Conservation (phyloP, 1,140 invertebrate genomes). For the Neoseiulus cucumeris region DNA sequence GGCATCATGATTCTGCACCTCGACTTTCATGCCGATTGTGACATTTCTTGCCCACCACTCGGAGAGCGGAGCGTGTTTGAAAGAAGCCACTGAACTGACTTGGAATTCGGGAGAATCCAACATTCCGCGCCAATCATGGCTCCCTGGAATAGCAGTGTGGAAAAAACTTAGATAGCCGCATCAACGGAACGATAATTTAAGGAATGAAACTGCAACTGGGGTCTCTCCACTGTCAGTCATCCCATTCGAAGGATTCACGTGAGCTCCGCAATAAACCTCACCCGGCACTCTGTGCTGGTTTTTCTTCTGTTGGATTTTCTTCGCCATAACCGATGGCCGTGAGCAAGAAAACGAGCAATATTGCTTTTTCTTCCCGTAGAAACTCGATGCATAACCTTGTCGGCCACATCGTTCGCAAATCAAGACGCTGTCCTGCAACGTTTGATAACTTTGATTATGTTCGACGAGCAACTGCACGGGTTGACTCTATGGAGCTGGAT, state of each 20-base stretch:
- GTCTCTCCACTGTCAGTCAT: not conserved
- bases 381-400: slow-evolving; percentile 68
- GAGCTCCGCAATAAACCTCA: no score
- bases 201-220: not conserved
- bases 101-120: not conserved
- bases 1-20: slow-evolving; percentile 67
- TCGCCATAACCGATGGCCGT: slow-evolving; percentile 31
- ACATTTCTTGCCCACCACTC: slow-evolving; percentile 75
- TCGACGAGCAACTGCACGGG: no score
- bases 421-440: not conserved
- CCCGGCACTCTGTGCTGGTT: not conserved
- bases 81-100: slow-evolving; percentile 10
- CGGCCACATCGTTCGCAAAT: slow-evolving; percentile 68
- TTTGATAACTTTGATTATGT: not conserved
- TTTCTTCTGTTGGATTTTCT: slow-evolving; percentile 10
- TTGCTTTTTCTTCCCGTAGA: slow-evolving; percentile 57
- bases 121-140: not conserved
- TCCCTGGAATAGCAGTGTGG: not conserved
- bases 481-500: no score
- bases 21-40: slow-evolving; percentile 80
- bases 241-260: not conserved
- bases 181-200: not conserved
- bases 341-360: slow-evolving; percentile 29
- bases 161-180: not conserved
- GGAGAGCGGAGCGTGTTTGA: slow-evolving; percentile 50